Conservation (phyloP, 2,113 vertebrate species). For the Morone saxatilis region DNA sequence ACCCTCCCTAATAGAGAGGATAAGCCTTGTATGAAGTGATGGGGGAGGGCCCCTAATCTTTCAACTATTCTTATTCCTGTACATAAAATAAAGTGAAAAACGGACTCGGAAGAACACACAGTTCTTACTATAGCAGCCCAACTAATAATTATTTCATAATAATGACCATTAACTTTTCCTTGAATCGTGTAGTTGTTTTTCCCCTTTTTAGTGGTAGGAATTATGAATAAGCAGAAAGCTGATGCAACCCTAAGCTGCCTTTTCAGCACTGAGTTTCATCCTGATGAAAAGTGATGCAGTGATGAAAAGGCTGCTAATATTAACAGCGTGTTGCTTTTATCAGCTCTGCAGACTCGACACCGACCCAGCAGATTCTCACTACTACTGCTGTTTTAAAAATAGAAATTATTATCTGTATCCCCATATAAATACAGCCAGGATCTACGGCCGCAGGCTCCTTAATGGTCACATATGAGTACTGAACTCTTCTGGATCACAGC, state of each 20-base stretch:
- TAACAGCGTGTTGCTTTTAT: conserved; percentile 50
- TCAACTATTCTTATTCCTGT: conserved; percentile 16
- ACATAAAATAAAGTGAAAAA: conserved; percentile 26
- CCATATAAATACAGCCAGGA: conserved; percentile 6
- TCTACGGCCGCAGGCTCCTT: neutral
- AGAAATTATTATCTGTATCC: neutral
- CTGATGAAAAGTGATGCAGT: conserved; percentile 42
- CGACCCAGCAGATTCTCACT: conserved; percentile 9
- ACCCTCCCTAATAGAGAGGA: conserved; percentile 4
- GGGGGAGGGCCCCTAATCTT: conserved; percentile 1
- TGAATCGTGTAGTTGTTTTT: neutral
- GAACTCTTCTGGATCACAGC: neutral
- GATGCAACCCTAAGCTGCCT: conserved; percentile 34
- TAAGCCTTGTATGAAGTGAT: conserved; percentile 16
- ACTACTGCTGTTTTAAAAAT: conserved; percentile 40
- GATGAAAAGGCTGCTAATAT: conserved; percentile 43
- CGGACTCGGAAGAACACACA: neutral
- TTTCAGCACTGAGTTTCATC: conserved; percentile 31
- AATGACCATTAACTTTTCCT: neutral
- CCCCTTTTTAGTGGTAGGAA: conserved; percentile 8
- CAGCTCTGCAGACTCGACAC: conserved; percentile 33
- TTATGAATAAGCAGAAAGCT: conserved; percentile 31
- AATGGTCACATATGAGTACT: neutral
- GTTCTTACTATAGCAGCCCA: neutral
- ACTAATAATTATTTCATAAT: conserved; percentile 16